Base-by-base conservation (phyloP, 2,113 vertebrate species). In the Pseudolaguvia tuberculata region DNA sequence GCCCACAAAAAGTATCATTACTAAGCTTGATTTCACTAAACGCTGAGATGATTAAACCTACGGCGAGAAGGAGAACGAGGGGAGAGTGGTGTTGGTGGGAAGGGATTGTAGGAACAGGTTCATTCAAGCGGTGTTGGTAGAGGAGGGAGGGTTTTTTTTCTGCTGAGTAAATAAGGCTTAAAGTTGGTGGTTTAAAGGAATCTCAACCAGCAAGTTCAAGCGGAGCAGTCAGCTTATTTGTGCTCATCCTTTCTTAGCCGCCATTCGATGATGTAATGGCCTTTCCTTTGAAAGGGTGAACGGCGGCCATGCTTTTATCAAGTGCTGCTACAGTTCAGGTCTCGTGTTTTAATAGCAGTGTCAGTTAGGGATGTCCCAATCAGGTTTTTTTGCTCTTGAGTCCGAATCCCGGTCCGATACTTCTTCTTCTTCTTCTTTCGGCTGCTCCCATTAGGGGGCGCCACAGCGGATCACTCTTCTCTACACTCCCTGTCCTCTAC, bases 161-260 rank as follows among this genome's bases (percentile, higher is more conserved):
- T 89, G 89, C 82, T 23, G 84, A 89, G 83, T 89, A 90, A 90
- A 91, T 90, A 88, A 91, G 89, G 87, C 89, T 86, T 87, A 87
- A 86, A 87, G 77, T 79, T 83, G 68, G 72, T 42, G 63, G 81
- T 85, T 89, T 87, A 90, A 89, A 89, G 83, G 80, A 87, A 80
- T 79, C 79, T 63, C 84, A 85, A 78, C 80, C 83, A 85, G 74
- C 72, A 74, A 31, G 83, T 83, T 86, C 84, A 79, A 75, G 80
- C 76, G 77, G 73, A 42, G 83, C 81, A 83, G 84, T 80, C 84
- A 83, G 73, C 79, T 84, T 81, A 86, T 89, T 88, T 88, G 84
- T 78, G 78, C 83, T 78, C 87, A 85, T 87, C 87, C 83, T 86
- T 83, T 80, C 86, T 83, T 83, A 72, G 83, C 84, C 70, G 11